Percentiles rank a stretch among this genome's conserved stretches.
Evolutionary conservation across 1,140 invertebrate genomes (phyloP).

Genomic region (Macrobrachium rosenbergii): DNA sequence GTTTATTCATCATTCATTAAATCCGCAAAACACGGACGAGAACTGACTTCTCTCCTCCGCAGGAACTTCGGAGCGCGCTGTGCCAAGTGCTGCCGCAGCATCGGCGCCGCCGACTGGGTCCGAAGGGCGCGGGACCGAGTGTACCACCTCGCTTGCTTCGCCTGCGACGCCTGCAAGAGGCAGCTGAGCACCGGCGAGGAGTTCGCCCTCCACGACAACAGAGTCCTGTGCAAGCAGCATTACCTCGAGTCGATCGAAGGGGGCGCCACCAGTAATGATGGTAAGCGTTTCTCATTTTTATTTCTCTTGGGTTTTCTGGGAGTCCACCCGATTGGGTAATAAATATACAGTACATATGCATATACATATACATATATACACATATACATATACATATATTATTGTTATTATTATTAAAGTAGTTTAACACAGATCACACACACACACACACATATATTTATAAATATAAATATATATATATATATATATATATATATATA

Average conservation of each 20-base stretch:
- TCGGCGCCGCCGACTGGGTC: conserved; percentile 97
- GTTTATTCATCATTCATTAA: background rate
- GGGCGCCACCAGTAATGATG: conserved; percentile 75
- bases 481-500: too few species aligned
- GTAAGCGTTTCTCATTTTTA: conserved; percentile 51
- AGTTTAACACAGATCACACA: too few species aligned
- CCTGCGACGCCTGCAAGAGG: conserved; percentile 96
- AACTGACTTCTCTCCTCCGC: conserved; percentile 57
- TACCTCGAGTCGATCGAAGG: conserved; percentile 95
- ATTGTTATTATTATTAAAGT: too few species aligned
- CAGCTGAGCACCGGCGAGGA: conserved; percentile 98
- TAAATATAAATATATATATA: too few species aligned
- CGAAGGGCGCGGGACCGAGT: conserved; percentile 92
- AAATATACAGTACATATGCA: background rate
- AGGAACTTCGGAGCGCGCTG: conserved; percentile 98
- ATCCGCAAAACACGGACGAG: background rate
- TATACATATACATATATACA: background rate
- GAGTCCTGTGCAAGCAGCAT: conserved; percentile 95
- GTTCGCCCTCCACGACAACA: conserved; percentile 93
- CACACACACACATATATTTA: too few species aligned
- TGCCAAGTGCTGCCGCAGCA: conserved; percentile 91
- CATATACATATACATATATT: too few species aligned
- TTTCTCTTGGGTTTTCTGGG: too few species aligned
- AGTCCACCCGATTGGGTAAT: too few species aligned
- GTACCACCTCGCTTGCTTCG: conserved; percentile 98